Evolutionary conservation across 1,140 invertebrate genomes (phyloP).

Genomic region (Drosophila persimilis): DNA sequence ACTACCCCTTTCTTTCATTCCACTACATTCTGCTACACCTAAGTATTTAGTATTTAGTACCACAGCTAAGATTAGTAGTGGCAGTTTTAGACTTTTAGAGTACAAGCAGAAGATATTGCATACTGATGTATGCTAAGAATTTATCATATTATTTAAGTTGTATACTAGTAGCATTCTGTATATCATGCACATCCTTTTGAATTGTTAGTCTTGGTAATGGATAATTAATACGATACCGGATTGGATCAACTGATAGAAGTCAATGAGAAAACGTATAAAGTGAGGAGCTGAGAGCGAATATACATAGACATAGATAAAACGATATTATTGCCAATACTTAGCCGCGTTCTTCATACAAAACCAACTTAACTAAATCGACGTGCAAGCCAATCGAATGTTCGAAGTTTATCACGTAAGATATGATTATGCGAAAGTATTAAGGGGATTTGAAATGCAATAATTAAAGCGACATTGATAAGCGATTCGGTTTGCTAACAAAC

Average conservation of each 20-base stretch:
- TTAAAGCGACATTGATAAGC: conserved; percentile 18
- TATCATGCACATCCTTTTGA: not conserved
- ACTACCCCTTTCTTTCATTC: not conserved
- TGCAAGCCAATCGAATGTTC: conserved; percentile 24
- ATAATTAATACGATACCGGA: not conserved
- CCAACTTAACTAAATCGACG: conserved; percentile 12
- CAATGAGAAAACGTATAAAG: conserved; percentile 1
- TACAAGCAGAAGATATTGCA: not conserved
- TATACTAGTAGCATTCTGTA: no score
- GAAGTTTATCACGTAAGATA: conserved; percentile 32
- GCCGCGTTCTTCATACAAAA: conserved; percentile 24
- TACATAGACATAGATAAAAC: conserved; percentile 2
- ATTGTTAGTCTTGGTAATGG: conserved; percentile 8
- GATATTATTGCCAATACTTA: conserved; percentile 48
- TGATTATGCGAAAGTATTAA: conserved; percentile 64
- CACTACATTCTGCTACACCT: no score
- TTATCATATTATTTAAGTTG: not conserved
- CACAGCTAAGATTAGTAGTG: no score
- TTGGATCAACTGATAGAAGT: conserved; percentile 10
- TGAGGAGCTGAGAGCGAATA: not conserved
- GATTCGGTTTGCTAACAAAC: conserved; percentile 16
- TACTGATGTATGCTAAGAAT: not conserved
- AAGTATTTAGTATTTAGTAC: no score
- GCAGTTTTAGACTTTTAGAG: not conserved
- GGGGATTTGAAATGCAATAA: conserved; percentile 44